Evolutionary conservation across 1,140 invertebrate genomes (phyloP).

Genomic region (Hydropsyche tenuis): DNA sequence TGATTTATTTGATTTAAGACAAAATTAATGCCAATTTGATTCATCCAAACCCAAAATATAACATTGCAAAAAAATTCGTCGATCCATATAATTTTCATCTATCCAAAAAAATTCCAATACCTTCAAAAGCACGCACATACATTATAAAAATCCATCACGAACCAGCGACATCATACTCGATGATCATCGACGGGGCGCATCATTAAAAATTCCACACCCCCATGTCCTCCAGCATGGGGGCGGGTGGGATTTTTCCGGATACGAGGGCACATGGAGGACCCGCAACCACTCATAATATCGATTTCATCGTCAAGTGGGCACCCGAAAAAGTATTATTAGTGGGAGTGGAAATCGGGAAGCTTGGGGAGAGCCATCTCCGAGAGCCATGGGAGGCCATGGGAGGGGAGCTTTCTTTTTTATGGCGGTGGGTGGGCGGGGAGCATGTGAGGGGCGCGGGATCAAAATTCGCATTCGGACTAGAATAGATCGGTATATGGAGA

Average conservation of each 20-base stretch:
- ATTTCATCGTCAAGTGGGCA: constrained; percentile 50
- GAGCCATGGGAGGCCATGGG: neutral
- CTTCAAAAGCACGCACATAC: no score
- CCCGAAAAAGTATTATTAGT: constrained; percentile 49
- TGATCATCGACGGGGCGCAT: constrained; percentile 18
- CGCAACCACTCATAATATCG: constrained; percentile 45
- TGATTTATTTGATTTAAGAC: no score
- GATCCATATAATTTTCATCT: no score
- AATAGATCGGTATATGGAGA: no score
- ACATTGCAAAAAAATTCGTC: no score
- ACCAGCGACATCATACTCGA: neutral
- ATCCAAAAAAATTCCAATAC: no score
- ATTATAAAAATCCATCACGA: no score
- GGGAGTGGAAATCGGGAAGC: constrained; percentile 23
- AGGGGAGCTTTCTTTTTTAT: neutral
- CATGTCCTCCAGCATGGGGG: constrained; percentile 6
- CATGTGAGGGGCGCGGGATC: no score
- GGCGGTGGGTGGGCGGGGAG: no score
- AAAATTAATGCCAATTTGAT: no score
- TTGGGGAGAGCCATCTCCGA: neutral
- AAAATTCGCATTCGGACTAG: no score
- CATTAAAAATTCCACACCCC: constrained; percentile 39
- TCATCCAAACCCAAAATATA: no score
- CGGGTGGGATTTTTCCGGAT: constrained; percentile 3
- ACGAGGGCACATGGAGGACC: constrained; percentile 18